Base-by-base conservation (phyloP, 2,888 invertebrate species). In the Chromoteleia sp. region DNA sequence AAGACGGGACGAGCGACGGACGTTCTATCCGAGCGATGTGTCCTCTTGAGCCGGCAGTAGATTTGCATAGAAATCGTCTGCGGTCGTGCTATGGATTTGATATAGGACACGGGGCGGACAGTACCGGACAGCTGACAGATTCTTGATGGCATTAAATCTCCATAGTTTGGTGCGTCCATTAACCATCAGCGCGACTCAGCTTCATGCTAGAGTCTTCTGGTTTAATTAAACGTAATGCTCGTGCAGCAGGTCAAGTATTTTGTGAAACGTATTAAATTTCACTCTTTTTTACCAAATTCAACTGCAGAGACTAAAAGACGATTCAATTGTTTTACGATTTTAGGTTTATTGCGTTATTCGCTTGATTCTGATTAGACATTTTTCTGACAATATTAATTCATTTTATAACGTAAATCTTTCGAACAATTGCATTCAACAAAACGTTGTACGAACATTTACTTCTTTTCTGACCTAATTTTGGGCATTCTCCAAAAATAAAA, bases 21-120 rank as follows among this genome's bases (percentile, higher is more conserved):
- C 61, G 10, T 39, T 67, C 58, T 48, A 70, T 63, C 19, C 15
- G 54, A 12, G 43, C 54, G 33, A 68, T 71, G 67, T 52, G 63
- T 77, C 36, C 71, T 58, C 65, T 71, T 78, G 65, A 78, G 65
- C 71, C 29, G 33, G 45, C 87, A 86, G 86, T 85, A 83, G 85
- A 89, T 90, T 89, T 89, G 87, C 89, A 90, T 88, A 87, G 87
- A 87, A 86, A 89, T 87, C 85, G 85, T 84, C 67, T 83, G 79
- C 79, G 84, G 82, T 77, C 74, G 71, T 79, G 73, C 74, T 68
- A 81, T 74, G 86, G 86, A 86, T 85, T 88, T 84, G 83, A 80
- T 68, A 25, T 82, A 75, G 78, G 77, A 83, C 83, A 83, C 82
- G 84, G 85, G 65, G 74, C 67, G 80, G 75, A 71, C 75, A 58